Percentiles rank a stretch among this genome's conserved stretches.
Evolutionary conservation across 2,113 vertebrate species (phyloP).

Genomic region (Grantiella picta): DNA sequence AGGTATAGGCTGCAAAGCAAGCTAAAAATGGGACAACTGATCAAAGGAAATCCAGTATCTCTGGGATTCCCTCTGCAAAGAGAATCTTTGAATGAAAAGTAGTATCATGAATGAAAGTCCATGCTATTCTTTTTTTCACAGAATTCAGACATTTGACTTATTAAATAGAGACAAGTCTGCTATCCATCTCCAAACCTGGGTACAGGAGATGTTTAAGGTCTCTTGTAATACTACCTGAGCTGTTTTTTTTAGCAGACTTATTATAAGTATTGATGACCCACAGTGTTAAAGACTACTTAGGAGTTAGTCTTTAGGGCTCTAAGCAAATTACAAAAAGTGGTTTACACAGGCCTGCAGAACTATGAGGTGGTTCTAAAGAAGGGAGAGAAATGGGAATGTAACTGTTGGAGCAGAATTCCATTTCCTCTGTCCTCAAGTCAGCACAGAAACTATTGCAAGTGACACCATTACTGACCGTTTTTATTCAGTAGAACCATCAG

Average conservation of each 20-base stretch:
- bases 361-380: background rate
- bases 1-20: background rate
- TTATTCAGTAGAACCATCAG: background rate
- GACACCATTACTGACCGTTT: background rate
- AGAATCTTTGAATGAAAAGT: background rate
- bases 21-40: background rate
- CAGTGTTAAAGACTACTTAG: background rate
- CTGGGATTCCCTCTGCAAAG: background rate
- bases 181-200: background rate
- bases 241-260: background rate
- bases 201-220: background rate
- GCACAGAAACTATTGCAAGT: background rate
- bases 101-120: background rate
- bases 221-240: background rate
- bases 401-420: background rate
- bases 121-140: background rate
- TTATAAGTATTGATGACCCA: constrained; percentile 8
- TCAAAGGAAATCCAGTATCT: background rate
- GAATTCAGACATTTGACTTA: background rate
- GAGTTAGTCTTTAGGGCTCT: background rate
- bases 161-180: background rate
- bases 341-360: background rate
- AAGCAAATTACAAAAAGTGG: background rate
- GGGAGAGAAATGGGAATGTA: background rate
- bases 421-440: background rate